These are phyloP conservation scores for Tiphia femorata DNA, from an alignment of 2,888 invertebrate genomes.

Conservation along the genomic window DNA sequence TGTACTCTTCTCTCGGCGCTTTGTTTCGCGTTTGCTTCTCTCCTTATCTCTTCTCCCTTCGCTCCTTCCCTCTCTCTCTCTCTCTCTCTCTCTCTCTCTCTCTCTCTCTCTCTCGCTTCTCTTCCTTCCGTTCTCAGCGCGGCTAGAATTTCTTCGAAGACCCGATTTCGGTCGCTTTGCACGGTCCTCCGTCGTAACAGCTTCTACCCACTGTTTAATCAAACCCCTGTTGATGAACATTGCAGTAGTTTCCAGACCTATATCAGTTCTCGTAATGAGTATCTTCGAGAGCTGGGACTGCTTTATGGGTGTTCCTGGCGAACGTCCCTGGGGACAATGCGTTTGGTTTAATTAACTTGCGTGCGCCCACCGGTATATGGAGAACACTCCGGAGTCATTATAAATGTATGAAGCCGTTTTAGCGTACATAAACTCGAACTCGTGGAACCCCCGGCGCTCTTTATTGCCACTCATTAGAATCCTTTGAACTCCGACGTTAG, in stretches of 20 bases:
- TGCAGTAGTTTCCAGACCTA: conserved; percentile 22
- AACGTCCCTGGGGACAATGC: conserved; percentile 31
- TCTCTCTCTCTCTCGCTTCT: neutral
- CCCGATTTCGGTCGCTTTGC: neutral
- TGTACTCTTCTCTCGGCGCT: neutral
- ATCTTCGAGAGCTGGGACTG: conserved; percentile 25
- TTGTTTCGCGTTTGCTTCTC: neutral
- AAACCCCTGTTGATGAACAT: conserved; percentile 27
- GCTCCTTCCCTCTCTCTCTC: neutral
- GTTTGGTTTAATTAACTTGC: conserved; percentile 43
- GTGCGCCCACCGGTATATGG: conserved; percentile 16
- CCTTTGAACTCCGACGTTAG: no score
- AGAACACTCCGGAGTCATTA: neutral
- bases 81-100: neutral
- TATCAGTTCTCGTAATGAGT: conserved; percentile 44
- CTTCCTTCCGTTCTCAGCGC: no score
- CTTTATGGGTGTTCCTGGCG: conserved; percentile 32
- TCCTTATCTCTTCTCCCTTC: no score
- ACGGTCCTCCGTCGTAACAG: neutral
- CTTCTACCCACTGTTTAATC: conserved; percentile 36
- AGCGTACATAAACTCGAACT: conserved; percentile 12
- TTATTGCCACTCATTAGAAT: no score
- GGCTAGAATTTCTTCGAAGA: conserved; percentile 3
- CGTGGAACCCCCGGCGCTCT: no score
- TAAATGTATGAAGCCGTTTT: neutral